Evolutionary conservation across 2,113 vertebrate species (phyloP).

Genomic region (Mustelus asterias): DNA sequence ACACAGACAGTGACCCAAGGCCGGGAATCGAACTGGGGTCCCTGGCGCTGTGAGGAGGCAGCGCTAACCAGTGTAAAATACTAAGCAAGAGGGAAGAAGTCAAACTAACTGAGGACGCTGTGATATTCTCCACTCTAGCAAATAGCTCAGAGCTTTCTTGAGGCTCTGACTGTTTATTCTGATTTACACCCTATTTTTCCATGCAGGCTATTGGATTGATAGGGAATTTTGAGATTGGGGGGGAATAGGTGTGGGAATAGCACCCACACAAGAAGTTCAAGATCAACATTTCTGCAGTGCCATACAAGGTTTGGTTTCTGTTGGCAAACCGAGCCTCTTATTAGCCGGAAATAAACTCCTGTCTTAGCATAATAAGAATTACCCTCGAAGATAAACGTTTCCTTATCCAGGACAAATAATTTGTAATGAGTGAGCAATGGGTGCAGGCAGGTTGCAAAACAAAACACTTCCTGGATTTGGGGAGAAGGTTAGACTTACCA

Average conservation of each 20-base stretch:
- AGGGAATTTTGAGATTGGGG: not conserved
- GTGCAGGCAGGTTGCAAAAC: not conserved
- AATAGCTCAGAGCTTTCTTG: not conserved
- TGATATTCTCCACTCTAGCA: not conserved
- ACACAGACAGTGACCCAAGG: no score
- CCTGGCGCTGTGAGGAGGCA: no score
- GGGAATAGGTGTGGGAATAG: not conserved
- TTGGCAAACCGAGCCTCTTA: not conserved
- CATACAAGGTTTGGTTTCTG: not conserved
- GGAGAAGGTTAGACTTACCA: constrained; percentile 62
- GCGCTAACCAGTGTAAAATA: no score
- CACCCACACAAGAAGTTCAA: not conserved
- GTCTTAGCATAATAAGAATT: not conserved
- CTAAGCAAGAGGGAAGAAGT: not conserved
- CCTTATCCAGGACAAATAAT: not conserved
- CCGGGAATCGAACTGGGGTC: no score
- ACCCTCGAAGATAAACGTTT: not conserved
- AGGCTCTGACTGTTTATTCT: not conserved
- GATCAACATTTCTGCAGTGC: not conserved
- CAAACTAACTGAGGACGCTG: no score
- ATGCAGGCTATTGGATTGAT: not conserved
- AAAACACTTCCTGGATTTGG: not conserved
- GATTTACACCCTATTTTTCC: not conserved
- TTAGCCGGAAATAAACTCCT: not conserved
- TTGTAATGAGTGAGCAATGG: not conserved